Evolutionary conservation across 2,797 vertebrate genomes (phyloP).

Genomic region (Pantherophis vulpinus): DNA sequence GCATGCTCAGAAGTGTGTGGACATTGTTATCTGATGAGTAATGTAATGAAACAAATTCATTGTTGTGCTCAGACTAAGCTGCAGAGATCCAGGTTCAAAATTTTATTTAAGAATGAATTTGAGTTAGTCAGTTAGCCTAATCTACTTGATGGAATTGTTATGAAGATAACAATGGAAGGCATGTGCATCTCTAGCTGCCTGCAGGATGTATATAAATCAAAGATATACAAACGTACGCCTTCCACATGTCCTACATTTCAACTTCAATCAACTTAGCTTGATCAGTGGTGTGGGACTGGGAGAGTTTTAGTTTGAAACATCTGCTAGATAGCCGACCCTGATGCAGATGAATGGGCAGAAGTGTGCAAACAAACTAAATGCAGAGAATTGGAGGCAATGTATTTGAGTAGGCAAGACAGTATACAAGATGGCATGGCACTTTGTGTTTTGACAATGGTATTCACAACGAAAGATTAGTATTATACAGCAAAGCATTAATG

Average conservation of each 20-base stretch:
- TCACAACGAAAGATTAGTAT: not conserved
- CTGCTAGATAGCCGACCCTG: not conserved
- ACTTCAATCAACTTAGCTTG: not conserved
- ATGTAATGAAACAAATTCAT: not conserved
- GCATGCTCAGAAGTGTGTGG: not conserved
- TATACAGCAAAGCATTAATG: not conserved
- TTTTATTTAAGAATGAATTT: not conserved
- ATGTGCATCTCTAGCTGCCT: not conserved
- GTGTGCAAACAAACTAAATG: not conserved
- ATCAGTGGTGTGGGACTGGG: not conserved
- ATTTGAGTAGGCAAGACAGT: not conserved
- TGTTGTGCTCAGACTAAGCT: not conserved
- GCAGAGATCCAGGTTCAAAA: not conserved
- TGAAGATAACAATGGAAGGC: not conserved
- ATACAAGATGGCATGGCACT: not conserved
- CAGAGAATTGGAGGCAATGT: not conserved
- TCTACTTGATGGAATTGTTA: not conserved
- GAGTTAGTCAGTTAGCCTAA: not conserved
- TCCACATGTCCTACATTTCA: not conserved
- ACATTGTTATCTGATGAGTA: not conserved
- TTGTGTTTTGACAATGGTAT: not conserved
- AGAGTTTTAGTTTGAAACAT: not conserved
- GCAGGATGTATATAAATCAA: not conserved
- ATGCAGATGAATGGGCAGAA: not conserved
- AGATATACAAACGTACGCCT: not conserved